Percentiles rank a stretch among this genome's conserved stretches.
These are phyloP conservation scores for Penaeus chinensis DNA, from an alignment of 1,140 invertebrate species.

Conservation along the genomic window DNA sequence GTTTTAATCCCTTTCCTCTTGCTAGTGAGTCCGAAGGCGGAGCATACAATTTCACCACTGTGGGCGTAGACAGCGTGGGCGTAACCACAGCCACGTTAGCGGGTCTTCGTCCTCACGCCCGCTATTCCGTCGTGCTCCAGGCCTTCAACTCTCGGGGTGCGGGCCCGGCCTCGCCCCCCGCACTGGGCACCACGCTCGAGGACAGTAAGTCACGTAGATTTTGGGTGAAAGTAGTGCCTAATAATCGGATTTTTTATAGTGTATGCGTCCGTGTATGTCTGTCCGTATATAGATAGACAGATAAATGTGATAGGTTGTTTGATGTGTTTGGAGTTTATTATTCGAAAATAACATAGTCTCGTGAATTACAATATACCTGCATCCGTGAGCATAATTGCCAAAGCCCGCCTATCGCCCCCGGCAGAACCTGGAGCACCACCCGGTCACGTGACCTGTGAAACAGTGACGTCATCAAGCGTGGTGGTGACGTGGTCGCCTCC, in stretches of 20 bases:
- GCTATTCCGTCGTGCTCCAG: constrained; percentile 91
- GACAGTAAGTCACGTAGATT: constrained; percentile 68
- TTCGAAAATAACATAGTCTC: no score
- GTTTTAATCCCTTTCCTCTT: neutral
- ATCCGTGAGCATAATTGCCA: constrained; percentile 39
- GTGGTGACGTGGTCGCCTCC: constrained; percentile 93
- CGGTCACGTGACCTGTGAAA: constrained; percentile 88
- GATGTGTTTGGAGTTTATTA: neutral
- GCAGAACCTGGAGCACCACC: constrained; percentile 85
- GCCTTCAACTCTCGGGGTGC: constrained; percentile 94
- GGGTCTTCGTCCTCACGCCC: constrained; percentile 66
- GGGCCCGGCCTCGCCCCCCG: constrained; percentile 87
- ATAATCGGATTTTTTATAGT: neutral
- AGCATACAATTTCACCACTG: constrained; percentile 59
- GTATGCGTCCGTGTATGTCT: neutral
- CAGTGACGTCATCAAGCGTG: constrained; percentile 91
- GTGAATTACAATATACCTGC: no score
- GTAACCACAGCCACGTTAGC: constrained; percentile 48
- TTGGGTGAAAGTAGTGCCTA: neutral
- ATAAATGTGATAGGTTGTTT: neutral
- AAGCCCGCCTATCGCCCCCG: constrained; percentile 41
- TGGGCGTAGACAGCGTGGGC: constrained; percentile 65
- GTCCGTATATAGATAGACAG: neutral
- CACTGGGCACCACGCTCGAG: constrained; percentile 81
- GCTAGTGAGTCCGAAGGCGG: constrained; percentile 40